Conservation (phyloP, 2,888 invertebrate species). For the Megalurothrips usitatus region DNA sequence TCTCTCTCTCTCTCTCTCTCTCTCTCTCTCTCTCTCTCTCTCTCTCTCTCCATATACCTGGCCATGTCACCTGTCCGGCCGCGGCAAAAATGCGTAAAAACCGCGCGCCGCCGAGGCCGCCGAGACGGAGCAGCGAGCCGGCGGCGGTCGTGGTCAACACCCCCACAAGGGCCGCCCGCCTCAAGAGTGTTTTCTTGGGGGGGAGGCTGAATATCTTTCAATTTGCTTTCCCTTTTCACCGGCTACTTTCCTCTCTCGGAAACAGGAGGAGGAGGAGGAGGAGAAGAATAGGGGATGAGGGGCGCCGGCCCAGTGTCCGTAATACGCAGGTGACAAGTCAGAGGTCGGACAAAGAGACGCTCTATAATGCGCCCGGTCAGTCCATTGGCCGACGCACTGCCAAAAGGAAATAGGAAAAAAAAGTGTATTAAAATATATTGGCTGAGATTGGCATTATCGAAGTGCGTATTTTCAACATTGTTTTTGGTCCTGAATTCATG, state of each 20-base stretch:
- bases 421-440: too few species aligned
- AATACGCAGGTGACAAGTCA: constrained; percentile 13
- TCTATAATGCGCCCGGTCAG: not conserved
- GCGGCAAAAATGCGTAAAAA: not conserved
- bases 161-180: not conserved
- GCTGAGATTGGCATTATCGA: too few species aligned
- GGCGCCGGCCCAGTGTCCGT: not conserved
- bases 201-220: constrained; percentile 3
- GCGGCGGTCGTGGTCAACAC: not conserved
- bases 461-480: too few species aligned
- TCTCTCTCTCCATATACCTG: not conserved
- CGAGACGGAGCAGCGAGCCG: not conserved
- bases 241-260: constrained; percentile 3
- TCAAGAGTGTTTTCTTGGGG: constrained; percentile 13
- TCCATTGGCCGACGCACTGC: not conserved
- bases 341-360: not conserved
- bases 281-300: not conserved
- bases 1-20: too few species aligned
- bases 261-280: not conserved
- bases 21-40: too few species aligned
- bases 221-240: constrained; percentile 12
- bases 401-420: not conserved
- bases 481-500: too few species aligned
- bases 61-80: not conserved
- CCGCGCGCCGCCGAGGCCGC: not conserved